phyloP scores from a whole-genome alignment of 2,113 vertebrate genomes.

The Alaudala cheleensis region DNA sequence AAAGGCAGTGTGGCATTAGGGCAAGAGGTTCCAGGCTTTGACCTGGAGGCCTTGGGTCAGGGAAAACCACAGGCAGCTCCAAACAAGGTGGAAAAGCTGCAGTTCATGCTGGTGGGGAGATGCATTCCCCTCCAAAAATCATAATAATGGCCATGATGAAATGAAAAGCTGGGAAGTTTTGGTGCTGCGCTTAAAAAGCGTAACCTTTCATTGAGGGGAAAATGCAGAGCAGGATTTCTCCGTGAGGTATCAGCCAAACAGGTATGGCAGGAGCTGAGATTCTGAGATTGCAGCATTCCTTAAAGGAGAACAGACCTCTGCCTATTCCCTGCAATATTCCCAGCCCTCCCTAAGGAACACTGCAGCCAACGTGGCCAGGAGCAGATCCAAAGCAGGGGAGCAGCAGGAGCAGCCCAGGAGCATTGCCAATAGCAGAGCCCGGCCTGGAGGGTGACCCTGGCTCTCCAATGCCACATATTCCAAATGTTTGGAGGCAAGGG shows the following conservation, averaged over 20 bases:
- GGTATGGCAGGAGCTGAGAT: background rate
- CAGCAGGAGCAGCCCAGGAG: background rate
- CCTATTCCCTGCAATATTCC: background rate
- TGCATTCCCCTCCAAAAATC: background rate
- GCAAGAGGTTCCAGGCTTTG: background rate
- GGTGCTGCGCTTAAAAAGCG: background rate
- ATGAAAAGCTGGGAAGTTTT: background rate
- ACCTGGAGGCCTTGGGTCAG: too few relatives aligned
- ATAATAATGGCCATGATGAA: background rate
- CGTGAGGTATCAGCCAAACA: background rate
- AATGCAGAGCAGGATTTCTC: background rate
- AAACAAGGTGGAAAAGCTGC: background rate
- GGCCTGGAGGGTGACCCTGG: background rate
- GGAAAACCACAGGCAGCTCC: background rate
- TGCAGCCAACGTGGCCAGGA: background rate
- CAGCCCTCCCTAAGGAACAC: background rate
- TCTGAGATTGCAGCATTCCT: background rate
- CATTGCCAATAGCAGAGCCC: background rate
- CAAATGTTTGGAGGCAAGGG: background rate
- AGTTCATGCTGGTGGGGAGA: background rate
- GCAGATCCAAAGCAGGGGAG: background rate
- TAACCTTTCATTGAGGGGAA: background rate
- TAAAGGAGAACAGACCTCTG: background rate
- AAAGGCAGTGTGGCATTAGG: accelerated
- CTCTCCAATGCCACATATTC: background rate